Base-by-base conservation (phyloP, 2,888 invertebrate species). In the Xiphydria camelus region DNA sequence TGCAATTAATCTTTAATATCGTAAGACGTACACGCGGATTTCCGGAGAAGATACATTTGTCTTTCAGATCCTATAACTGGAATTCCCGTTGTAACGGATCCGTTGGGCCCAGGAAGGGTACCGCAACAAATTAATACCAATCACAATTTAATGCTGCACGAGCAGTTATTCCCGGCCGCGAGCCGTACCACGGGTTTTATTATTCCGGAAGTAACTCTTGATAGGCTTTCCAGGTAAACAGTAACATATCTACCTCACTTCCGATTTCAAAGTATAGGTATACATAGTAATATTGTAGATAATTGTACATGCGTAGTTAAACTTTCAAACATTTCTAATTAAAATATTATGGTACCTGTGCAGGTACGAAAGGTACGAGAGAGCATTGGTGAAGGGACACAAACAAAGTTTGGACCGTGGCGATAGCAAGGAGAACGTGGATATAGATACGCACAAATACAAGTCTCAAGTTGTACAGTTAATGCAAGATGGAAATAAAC, bases 81-180 rank as follows among this genome's bases (percentile, higher is more conserved):
- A 39, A 83, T 90, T 59, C 89, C 89, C 1, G 80, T 88, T 32
- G 70, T 66, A 4, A 64, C 68, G 17, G 75, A 75, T 57, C 68
- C 68, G 2, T 51, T 70, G 19, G 73, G 73, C 17, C 69, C 70
- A 12, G 67, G 63, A 10, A 57, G 63, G 58, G 79, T 82, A 38
- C 81, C 82, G 19, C 88, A 88, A 33, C 53, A 62, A 26, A 49
- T 62, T 6, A 70, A 55, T 43, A 63, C 68, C 68, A 91, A 91
- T 78, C 85, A 84, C 74, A 91, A 91, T 78, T 80, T 86, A 62
- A 80, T 90, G 71, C 77, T 91, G 18, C 88, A 88, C 70, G 81
- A 84, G 51, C 86, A 88, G 76, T 80, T 91, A 53, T 84, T 88
- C 74, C 86, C 88, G 9, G 83, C 84, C 57, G 77, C 67, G 20